Evolutionary conservation across 1,140 invertebrate species (phyloP), one percentile per base, ranked within the genome.

Genomic region (Cyclargus thomasi): DNA sequence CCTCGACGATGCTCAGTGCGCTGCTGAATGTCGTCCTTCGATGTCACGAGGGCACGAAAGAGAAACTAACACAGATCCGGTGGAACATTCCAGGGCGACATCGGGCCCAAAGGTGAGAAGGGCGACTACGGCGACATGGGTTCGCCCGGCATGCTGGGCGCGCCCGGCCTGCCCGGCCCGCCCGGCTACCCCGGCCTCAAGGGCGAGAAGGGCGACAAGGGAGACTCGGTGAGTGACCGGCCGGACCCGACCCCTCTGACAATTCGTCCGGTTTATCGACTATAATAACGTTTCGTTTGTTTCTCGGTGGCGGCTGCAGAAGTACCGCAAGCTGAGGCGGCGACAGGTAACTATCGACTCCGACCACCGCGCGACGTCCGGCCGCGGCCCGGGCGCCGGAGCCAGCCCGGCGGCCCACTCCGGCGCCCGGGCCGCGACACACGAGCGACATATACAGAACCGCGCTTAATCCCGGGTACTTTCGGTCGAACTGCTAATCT

Each of bases 121-220:
- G 96, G 97, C 53, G 95, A 97, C 81, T 96, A 97, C 78, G 97
- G 97, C 14, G 96, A 97, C 78, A 97, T 97, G 80, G 97, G 97
- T 67, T 96, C 97, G 18, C 96, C 97, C 18, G 96, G 96, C 65
- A 91, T 97, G 76, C 95, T 96, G 81, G 96, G 95, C 80, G 95
- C 95, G 64, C 95, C 95, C 69, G 95, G 92, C 6, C 79, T 92
- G 67, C 93, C 93, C 1, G 93, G 93, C 59, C 93, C 93, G 22
- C 93, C 96, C 78, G 97, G 97, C n/a, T 97, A 97, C 88, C 96
- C 96, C 17, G 97, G 97, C 14, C 91, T 94, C 67, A 96, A 96
- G 83, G 97, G 97, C 23, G 96, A 97, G 72, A 97, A 97, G 85
- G 97, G 97, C 39, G 96, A 97, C 78, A 96, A 97, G 86, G 96